A percentile compares a stretch with the other conserved stretches of the same genome.
phyloP scores from a whole-genome alignment of 2,113 vertebrate species.

The Pseudorectes ferrugineus region DNA sequence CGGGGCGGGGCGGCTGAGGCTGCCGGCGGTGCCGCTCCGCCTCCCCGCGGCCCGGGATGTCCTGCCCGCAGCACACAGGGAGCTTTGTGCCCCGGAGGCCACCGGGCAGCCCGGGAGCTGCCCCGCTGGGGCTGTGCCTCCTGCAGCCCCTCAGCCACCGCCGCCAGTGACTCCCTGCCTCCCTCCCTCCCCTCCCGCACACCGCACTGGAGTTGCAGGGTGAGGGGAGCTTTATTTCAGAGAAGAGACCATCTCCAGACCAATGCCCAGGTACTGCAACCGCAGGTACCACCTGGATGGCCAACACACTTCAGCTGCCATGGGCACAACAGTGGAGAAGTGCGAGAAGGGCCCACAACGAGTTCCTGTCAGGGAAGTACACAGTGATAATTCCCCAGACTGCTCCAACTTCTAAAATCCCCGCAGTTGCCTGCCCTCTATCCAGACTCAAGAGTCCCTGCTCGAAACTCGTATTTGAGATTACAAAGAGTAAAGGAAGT shows the following conservation, averaged over 20 bases:
- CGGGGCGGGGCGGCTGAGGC: background rate
- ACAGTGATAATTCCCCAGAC: background rate
- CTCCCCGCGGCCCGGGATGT: background rate
- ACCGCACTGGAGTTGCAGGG: accelerated
- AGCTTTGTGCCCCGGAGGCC: background rate
- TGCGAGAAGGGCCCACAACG: accelerated
- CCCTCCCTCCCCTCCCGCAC: background rate
- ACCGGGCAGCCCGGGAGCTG: accelerated
- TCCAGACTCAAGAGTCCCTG: background rate
- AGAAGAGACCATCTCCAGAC: background rate
- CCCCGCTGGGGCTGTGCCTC: background rate
- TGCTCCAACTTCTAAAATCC: background rate
- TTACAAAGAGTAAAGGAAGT: background rate
- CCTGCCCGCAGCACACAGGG: background rate
- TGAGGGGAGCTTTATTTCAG: accelerated
- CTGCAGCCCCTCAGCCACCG: background rate
- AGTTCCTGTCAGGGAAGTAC: background rate
- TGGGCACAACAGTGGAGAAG: background rate
- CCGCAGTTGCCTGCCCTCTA: background rate
- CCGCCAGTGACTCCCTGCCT: too few species aligned
- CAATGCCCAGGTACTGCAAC: background rate
- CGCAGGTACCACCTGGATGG: background rate
- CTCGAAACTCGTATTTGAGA: background rate
- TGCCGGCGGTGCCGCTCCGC: background rate
- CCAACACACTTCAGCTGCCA: accelerated